These are phyloP conservation scores for Polydrusus pterygomalis DNA, from an alignment of 2,888 invertebrate species.

Conservation along the genomic window DNA sequence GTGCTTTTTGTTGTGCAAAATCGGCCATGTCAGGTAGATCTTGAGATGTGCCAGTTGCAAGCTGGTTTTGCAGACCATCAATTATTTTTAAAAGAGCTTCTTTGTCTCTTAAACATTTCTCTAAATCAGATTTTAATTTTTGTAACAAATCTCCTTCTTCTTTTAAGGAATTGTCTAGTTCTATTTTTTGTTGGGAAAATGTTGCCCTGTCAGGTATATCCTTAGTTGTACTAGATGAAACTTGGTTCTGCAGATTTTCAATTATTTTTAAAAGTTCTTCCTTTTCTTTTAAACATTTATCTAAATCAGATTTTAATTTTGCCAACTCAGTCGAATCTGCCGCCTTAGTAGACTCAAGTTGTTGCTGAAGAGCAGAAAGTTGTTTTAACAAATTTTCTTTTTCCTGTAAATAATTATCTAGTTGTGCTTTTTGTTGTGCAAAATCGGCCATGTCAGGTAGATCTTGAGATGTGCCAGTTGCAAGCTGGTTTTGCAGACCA, in stretches of 20 bases:
- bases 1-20: too few relatives aligned
- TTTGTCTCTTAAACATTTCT: slow-evolving; percentile 26
- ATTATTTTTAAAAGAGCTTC: slow-evolving; percentile 26
- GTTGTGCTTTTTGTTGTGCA: too few relatives aligned
- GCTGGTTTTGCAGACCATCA: slow-evolving; percentile 27
- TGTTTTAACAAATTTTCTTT: neutral
- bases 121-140: slow-evolving; percentile 28
- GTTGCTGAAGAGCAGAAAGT: slow-evolving; percentile 40
- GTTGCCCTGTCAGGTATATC: slow-evolving; percentile 3
- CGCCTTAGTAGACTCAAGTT: slow-evolving; percentile 7
- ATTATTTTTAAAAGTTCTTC: slow-evolving; percentile 21
- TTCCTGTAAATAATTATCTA: too few relatives aligned
- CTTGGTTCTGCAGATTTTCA: neutral
- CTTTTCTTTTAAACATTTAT: slow-evolving; percentile 9
- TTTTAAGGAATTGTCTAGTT: slow-evolving; percentile 44
- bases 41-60: slow-evolving; percentile 15
- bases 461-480: neutral
- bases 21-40: too few relatives aligned
- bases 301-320: slow-evolving; percentile 47
- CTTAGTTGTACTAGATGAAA: neutral
- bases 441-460: too few relatives aligned
- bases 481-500: slow-evolving; percentile 32
- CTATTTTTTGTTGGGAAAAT: slow-evolving; percentile 31
- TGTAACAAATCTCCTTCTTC: slow-evolving; percentile 30
- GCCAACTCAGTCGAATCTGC: slow-evolving; percentile 14